A percentile compares a stretch with the other conserved stretches of the same genome.
phyloP scores from a whole-genome alignment of 1,140 invertebrate species.

The Pseudomyrmex sp. region DNA sequence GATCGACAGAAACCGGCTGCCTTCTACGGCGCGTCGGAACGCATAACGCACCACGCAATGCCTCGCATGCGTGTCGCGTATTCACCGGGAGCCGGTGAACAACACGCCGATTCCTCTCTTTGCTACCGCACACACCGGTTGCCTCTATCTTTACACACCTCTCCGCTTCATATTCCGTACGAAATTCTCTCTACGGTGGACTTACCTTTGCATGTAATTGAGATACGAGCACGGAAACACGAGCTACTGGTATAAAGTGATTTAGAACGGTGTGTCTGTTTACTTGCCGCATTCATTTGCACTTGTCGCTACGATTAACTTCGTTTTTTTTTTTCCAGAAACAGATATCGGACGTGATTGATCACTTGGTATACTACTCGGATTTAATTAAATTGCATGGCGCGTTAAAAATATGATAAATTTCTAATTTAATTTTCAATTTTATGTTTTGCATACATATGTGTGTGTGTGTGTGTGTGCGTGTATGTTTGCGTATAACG shows the following conservation, averaged over 20 bases:
- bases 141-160: neutral
- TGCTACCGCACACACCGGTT: neutral
- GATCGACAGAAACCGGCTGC: constrained; percentile 70
- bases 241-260: neutral
- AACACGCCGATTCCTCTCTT: neutral
- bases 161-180: neutral
- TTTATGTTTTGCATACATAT: too few species aligned
- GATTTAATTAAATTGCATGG: too few species aligned
- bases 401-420: too few species aligned
- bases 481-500: too few species aligned
- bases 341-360: neutral
- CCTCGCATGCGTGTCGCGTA: neutral
- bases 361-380: too few species aligned
- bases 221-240: neutral
- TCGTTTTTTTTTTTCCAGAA: neutral
- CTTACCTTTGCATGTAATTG: constrained; percentile 11
- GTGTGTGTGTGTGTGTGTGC: too few species aligned
- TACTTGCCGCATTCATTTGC: neutral
- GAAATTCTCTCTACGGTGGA: neutral
- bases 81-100: neutral
- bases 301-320: neutral
- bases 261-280: neutral
- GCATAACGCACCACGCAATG: constrained; percentile 56
- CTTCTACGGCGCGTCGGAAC: constrained; percentile 70
- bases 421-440: too few species aligned